Conservation (phyloP, 2,888 invertebrate genomes). For the Beris morrisii region DNA sequence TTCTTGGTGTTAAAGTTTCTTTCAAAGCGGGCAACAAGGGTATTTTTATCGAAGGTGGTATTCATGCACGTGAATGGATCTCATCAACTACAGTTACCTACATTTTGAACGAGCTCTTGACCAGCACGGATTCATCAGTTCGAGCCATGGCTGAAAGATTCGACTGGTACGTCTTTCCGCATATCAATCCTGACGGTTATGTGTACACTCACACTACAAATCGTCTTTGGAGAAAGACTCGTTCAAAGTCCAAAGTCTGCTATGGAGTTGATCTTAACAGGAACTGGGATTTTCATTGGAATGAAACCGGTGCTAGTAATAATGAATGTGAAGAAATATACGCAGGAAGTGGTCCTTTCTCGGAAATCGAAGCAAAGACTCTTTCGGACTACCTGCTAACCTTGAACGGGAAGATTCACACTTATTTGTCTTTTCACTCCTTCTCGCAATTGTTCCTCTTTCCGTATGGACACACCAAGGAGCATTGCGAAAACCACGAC, state of each 20-base stretch:
- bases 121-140: conserved; percentile 51
- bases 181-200: conserved; percentile 72
- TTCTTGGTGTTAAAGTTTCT: conserved; percentile 51
- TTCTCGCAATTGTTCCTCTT: conserved; percentile 70
- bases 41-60: conserved; percentile 51
- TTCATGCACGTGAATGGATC: conserved; percentile 58
- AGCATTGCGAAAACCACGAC: conserved; percentile 58
- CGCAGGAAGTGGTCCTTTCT: conserved; percentile 69
- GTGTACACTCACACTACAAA: conserved; percentile 62
- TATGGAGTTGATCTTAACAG: conserved; percentile 76
- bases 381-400: conserved; percentile 61
- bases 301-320: conserved; percentile 61
- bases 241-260: conserved; percentile 59
- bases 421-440: conserved; percentile 75
- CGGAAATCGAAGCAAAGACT: conserved; percentile 66
- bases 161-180: conserved; percentile 69
- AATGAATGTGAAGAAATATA: conserved; percentile 65
- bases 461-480: conserved; percentile 64
- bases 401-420: conserved; percentile 58
- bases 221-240: conserved; percentile 73
- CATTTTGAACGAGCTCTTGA: conserved; percentile 59
- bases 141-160: conserved; percentile 57
- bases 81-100: conserved; percentile 58
- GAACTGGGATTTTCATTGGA: conserved; percentile 74
- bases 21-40: conserved; percentile 47